Percentiles rank a stretch among this genome's conserved stretches.
These are phyloP conservation scores for Cherax destructor DNA, from an alignment of 1,140 invertebrate species.

Conservation along the genomic window DNA sequence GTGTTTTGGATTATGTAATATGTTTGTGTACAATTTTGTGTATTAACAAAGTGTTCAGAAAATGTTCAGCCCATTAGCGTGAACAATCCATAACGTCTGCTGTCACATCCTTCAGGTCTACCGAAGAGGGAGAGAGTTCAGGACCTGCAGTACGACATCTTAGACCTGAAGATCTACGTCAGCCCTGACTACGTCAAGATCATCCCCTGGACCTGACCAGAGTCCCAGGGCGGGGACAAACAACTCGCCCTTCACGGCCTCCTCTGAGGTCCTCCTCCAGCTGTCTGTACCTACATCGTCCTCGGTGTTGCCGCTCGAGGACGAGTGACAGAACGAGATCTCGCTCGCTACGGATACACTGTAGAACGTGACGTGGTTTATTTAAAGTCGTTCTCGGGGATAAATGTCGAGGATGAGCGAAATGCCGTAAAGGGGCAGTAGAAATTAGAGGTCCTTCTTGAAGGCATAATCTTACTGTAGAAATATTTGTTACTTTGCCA, in stretches of 20 bases:
- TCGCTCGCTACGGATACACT: not conserved
- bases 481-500: not conserved
- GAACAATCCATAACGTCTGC: too few relatives aligned
- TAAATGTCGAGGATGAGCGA: not conserved
- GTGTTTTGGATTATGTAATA: too few relatives aligned
- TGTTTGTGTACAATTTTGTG: too few relatives aligned
- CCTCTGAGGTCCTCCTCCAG: not conserved
- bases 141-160: constrained; percentile 61
- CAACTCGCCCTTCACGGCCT: constrained; percentile 30
- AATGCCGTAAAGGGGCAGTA: not conserved
- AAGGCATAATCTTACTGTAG: not conserved
- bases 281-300: not conserved
- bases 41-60: too few relatives aligned
- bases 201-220: constrained; percentile 54
- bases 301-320: not conserved
- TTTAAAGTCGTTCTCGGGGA: too few relatives aligned
- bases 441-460: not conserved
- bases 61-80: too few relatives aligned
- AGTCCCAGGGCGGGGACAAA: not conserved
- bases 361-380: not conserved
- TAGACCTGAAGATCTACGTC: constrained; percentile 60
- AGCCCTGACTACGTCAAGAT: constrained; percentile 63
- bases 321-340: not conserved
- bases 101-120: constrained; percentile 13
- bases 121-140: constrained; percentile 46